Evolutionary conservation across 2,113 vertebrate species (phyloP).

Genomic region (Ailuropoda melanoleuca): DNA sequence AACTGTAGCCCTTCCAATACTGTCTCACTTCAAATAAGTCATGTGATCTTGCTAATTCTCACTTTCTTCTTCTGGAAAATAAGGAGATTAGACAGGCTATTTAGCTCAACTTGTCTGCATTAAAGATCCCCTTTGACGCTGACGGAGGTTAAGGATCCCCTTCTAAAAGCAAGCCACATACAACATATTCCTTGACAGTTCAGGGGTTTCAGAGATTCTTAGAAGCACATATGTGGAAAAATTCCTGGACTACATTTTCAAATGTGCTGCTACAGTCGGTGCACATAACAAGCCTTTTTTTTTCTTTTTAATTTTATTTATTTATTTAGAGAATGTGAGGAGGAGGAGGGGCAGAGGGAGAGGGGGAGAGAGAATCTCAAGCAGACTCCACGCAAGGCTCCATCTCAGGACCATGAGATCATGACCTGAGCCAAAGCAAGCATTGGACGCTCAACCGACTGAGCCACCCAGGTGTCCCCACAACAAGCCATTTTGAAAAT

Average conservation of each 20-base stretch:
- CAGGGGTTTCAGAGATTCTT: background rate
- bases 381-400: background rate
- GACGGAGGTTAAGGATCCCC: background rate
- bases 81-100: background rate
- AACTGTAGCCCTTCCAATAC: background rate
- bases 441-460: background rate
- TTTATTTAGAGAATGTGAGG: background rate
- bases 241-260: background rate
- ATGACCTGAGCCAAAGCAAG: background rate
- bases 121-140: background rate
- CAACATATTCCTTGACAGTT: background rate
- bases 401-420: background rate
- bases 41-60: background rate
- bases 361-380: background rate
- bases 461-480: background rate
- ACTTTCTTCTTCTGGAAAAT: conserved; percentile 6
- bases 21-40: background rate
- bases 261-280: background rate
- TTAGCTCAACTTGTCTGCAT: background rate
- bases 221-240: background rate
- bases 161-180: background rate
- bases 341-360: background rate
- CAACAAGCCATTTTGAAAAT: background rate
- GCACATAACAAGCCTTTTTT: background rate
- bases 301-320: background rate